Percentiles rank a stretch among this genome's conserved stretches.
These are phyloP conservation scores for Copidosoma floridanum DNA, from an alignment of 1,140 invertebrate genomes.

Conservation along the genomic window DNA sequence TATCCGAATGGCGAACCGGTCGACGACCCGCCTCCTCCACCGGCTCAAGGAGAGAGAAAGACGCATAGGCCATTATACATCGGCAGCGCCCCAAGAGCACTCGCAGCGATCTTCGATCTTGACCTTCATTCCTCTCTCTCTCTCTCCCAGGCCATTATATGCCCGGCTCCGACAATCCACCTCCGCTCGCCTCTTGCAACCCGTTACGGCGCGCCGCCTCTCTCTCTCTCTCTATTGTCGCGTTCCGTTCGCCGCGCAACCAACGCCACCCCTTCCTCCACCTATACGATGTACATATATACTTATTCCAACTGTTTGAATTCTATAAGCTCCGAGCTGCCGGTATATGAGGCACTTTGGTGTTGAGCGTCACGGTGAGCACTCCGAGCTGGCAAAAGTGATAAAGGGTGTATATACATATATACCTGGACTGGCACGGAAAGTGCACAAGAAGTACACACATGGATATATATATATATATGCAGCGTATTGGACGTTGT, in stretches of 20 bases:
- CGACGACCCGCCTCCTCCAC: slow-evolving; percentile 10
- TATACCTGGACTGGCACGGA: no score
- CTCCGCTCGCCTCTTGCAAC: not conserved
- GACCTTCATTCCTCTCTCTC: slow-evolving; percentile 20
- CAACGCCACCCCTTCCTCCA: not conserved
- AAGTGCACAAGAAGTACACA: slow-evolving; percentile 4
- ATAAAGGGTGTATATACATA: no score
- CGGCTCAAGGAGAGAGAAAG: no score
- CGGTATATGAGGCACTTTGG: no score
- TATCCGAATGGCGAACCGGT: slow-evolving; percentile 20
- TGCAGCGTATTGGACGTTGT: slow-evolving; percentile 30
- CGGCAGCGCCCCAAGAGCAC: no score
- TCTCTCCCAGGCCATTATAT: slow-evolving; percentile 11
- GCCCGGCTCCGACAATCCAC: not conserved
- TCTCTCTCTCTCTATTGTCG: not conserved
- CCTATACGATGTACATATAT: no score
- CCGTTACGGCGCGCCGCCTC: not conserved
- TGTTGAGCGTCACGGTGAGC: no score
- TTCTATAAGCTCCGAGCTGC: no score
- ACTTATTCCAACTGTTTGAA: no score
- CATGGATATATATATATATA: no score
- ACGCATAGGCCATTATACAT: no score
- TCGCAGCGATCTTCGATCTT: slow-evolving; percentile 24
- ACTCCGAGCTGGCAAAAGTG: no score
- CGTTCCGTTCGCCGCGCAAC: not conserved